These are phyloP conservation scores for Dryadula phaetusa DNA, from an alignment of 2,888 invertebrate species.

Conservation along the genomic window DNA sequence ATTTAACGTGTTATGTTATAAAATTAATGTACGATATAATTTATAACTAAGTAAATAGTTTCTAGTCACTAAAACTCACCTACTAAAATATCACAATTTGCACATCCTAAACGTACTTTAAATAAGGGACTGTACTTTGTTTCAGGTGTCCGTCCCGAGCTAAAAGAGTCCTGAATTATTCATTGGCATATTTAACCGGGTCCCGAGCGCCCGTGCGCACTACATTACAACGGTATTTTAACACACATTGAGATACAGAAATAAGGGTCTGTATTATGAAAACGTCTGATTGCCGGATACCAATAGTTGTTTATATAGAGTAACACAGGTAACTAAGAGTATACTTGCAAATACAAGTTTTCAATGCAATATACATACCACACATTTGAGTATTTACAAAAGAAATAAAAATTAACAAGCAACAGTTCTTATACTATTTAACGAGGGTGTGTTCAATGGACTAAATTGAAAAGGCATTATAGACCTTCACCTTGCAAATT, in stretches of 20 bases:
- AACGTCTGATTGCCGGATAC: constrained; percentile 20
- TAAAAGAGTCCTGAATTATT: constrained; percentile 80
- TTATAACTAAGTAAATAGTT: constrained; percentile 10
- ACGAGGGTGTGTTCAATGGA: constrained; percentile 1
- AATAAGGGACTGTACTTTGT: constrained; percentile 77
- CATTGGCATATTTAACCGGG: constrained; percentile 76
- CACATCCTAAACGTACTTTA: constrained; percentile 49
- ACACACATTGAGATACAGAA: constrained; percentile 35
- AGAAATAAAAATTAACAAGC: neutral
- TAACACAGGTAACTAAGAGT: neutral
- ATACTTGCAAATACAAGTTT: neutral
- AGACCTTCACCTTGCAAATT: constrained; percentile 20
- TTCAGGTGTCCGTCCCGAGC: constrained; percentile 74
- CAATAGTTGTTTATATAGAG: neutral
- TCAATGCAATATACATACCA: neutral
- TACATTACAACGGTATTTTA: constrained; percentile 53
- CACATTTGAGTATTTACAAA: constrained; percentile 3
- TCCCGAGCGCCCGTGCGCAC: constrained; percentile 55
- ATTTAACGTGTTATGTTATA: neutral
- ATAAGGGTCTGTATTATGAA: constrained; percentile 8
- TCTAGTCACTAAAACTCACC: constrained; percentile 7
- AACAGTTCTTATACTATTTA: constrained; percentile 8
- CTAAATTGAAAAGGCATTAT: constrained; percentile 15
- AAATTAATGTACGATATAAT: neutral
- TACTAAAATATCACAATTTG: constrained; percentile 30